Conservation (phyloP, 2,797 vertebrate species). For the Anniella stebbinsi region DNA sequence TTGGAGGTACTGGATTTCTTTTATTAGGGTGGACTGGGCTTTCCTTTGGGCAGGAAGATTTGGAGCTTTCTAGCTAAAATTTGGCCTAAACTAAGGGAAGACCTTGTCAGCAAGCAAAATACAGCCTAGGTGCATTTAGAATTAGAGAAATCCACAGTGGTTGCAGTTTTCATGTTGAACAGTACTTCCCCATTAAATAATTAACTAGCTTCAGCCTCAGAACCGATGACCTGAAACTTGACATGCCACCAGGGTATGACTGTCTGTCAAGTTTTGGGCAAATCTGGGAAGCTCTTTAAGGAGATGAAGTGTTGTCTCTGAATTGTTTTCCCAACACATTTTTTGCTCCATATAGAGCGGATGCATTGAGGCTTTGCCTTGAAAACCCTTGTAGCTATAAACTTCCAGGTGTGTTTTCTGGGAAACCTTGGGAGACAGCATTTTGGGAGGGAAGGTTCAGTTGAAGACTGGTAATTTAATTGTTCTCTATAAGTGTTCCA, state of each 20-base stretch:
- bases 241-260: slow-evolving; percentile 47
- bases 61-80: neutral
- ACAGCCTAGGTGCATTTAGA: slow-evolving; percentile 9
- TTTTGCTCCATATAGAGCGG: neutral
- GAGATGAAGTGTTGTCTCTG: neutral
- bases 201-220: slow-evolving; percentile 35
- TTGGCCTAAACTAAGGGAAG: slow-evolving; percentile 4
- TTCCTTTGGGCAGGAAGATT: slow-evolving; percentile 3
- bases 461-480: neutral
- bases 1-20: neutral
- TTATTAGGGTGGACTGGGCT: neutral
- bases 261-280: slow-evolving; percentile 31
- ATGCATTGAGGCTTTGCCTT: neutral
- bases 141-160: slow-evolving; percentile 23
- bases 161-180: slow-evolving; percentile 44
- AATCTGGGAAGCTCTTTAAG: slow-evolving; percentile 33
- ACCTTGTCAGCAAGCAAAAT: slow-evolving; percentile 6
- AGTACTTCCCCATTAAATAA: slow-evolving; percentile 42
- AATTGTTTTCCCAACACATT: slow-evolving; percentile 4
- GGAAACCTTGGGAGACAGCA: neutral
- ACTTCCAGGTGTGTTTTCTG: neutral
- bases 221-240: slow-evolving; percentile 47
- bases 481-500: neutral
- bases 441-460: neutral
- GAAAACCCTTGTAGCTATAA: neutral